Base-by-base conservation (phyloP, 2,888 invertebrate genomes). In the Cotesia congregata region DNA sequence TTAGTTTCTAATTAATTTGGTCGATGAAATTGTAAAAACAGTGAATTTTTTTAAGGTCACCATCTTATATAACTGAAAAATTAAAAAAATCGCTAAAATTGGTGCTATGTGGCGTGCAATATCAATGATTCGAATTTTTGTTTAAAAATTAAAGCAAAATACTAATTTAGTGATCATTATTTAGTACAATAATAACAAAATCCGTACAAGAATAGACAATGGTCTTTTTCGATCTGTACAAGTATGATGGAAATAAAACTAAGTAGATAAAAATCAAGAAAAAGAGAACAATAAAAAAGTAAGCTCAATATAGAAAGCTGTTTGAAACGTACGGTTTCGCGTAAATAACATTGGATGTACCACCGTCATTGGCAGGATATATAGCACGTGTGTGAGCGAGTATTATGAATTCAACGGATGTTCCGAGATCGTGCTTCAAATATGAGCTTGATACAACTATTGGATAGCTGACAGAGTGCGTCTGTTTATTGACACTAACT, bases 401-500 rank as follows among this genome's bases (percentile, higher is more conserved):
- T 59, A 74, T 76, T 81, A 83, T 83, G 83, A 84, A 86, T 86
- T 84, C 81, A 74, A 74, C 72, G 79, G 74, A 77, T 81, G 80
- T 83, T 80, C 76, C 73, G 77, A 76, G 80, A 82, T 85, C 84
- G 83, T 83, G 83, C 80, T 70, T 84, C 83, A 85, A 84, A 83
- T 84, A 82, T 82, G 78, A 80, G 79, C 73, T 60, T 17, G 67
- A 50, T 75, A 59, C 61, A 39, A 50, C 62, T 75, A 64, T 30
- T 70, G n/a, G 30, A 17, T 20, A 40, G 65, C 59, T 71, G 72
- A 40, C 69, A 59, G 38, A 61, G 20, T 50, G 75, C 75, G 74
- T 74, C 71, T 71, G 75, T 60, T 72, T 76, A 72, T 40, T 67
- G 71, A 67, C 71, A 67, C 60, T 65, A 67, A 64, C 64, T 68